Evolutionary conservation across 2,113 vertebrate genomes (phyloP), one percentile per base, ranked within the genome.

Genomic region (Chamaea fasciata): DNA sequence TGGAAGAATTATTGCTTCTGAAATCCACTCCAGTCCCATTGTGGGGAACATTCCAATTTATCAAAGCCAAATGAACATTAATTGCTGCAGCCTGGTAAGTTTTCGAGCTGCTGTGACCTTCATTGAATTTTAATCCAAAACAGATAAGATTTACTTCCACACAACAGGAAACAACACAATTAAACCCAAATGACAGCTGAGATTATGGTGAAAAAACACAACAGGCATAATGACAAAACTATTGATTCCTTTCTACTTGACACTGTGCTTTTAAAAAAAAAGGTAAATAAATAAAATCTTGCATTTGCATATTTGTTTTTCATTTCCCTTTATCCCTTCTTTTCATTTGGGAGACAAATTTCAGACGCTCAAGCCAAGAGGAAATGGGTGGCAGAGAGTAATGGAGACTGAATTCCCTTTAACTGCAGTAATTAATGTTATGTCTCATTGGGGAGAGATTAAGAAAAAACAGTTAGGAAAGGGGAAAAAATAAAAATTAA

Each of bases 121-220:
- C 98, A 98, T 98, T 98, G 98, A 98, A 98, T 98, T 98, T 98
- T 98, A 98, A 98, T 98, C 97, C 97, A 97, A 98, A 98, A 98
- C 97, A 98, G 98, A 98, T 98, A 98, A 98, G 98, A 98, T 98
- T 98, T 98, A 97, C 97, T 98, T 98, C 97, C 95, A 97, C 97
- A 98, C 96, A 96, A 98, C 97, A 98, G 97, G 97, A 98, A 98
- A 98, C 97, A 98, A 98, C 97, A 98, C 97, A 98, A 98, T 98
- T 98, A 98, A 97, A 96, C 96, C 95, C 88, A 96, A 98, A 98
- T 97, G 97, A 98, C 97, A 98, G 97, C 95, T 87, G 94, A 96
- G 97, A 98, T 97, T 97, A 97, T 64, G 67, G 93, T 93, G 77
- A 75, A 88, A 88, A 94, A 91, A 88, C 91, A 96, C 93, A 95